Conservation (phyloP, 2,888 invertebrate species). For the Eupithecia subumbrata region DNA sequence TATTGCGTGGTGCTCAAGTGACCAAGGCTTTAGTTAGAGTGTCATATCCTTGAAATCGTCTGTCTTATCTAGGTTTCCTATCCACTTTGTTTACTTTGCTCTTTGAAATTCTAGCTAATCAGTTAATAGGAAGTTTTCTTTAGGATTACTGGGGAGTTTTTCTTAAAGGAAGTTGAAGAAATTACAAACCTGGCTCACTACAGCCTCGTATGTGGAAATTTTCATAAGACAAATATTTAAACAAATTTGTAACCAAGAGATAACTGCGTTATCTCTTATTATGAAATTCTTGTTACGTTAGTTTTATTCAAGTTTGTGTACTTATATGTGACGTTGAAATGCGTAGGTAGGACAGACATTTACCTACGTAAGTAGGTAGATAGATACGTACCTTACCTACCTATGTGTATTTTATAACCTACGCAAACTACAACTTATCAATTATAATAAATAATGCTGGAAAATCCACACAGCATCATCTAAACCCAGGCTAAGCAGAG, state of each 20-base stretch:
- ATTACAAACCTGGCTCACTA: neutral
- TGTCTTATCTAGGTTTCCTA: neutral
- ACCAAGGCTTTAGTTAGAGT: too few relatives aligned
- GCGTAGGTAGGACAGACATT: neutral
- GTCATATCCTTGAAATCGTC: too few relatives aligned
- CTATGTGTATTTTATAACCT: too few relatives aligned
- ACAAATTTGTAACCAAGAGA: neutral
- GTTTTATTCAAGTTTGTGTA: neutral
- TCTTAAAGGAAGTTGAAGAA: neutral
- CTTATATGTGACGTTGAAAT: neutral
- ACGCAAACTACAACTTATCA: too few relatives aligned
- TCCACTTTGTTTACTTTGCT: neutral
- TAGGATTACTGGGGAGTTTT: neutral
- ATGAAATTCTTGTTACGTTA: neutral
- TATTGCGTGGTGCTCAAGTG: too few relatives aligned
- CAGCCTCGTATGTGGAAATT: neutral
- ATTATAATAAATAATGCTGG: too few relatives aligned
- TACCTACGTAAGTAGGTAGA: neutral
- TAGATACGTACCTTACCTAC: too few relatives aligned
- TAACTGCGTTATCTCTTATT: neutral
- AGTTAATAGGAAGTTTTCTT: neutral
- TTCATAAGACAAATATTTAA: neutral
- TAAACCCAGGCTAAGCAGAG: too few relatives aligned
- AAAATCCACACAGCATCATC: too few relatives aligned
- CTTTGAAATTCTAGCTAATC: neutral